These are phyloP conservation scores for Noturus placidus DNA, from an alignment of 2,113 vertebrate genomes.

Conservation along the genomic window DNA sequence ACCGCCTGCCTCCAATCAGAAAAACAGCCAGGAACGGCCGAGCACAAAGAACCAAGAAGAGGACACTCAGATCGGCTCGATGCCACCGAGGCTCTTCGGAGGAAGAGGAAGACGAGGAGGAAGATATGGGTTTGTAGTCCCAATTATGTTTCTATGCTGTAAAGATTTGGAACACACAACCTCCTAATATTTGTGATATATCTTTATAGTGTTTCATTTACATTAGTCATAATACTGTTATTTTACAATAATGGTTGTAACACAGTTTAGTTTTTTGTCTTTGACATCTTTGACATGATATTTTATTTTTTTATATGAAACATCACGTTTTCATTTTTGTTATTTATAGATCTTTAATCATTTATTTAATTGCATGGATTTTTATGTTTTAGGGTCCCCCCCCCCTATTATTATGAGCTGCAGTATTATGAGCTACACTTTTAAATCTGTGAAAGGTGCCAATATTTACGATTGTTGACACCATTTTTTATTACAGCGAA, in stretches of 20 bases:
- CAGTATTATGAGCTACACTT: neutral
- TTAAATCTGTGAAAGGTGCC: neutral
- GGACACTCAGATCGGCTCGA: slow-evolving; percentile 73
- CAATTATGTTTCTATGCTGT: neutral
- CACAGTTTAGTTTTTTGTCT: neutral
- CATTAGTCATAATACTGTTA: neutral
- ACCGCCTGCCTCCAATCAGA: slow-evolving; percentile 61
- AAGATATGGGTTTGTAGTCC: slow-evolving; percentile 68
- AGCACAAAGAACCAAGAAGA: slow-evolving; percentile 74
- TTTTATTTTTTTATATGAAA: neutral
- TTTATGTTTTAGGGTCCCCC: neutral
- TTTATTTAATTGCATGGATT: no score
- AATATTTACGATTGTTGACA: no score
- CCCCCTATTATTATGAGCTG: neutral
- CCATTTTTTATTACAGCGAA: no score
- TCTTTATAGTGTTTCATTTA: neutral
- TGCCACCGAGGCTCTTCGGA: slow-evolving; percentile 76
- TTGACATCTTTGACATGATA: neutral
- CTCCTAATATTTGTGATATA: neutral
- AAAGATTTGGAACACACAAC: neutral
- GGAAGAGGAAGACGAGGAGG: slow-evolving; percentile 67
- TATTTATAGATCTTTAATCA: no score
- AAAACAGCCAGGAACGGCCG: slow-evolving; percentile 47
- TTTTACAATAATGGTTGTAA: neutral
- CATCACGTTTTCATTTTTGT: no score